Conservation (phyloP, 2,113 vertebrate genomes). For the Chitala chitala region DNA sequence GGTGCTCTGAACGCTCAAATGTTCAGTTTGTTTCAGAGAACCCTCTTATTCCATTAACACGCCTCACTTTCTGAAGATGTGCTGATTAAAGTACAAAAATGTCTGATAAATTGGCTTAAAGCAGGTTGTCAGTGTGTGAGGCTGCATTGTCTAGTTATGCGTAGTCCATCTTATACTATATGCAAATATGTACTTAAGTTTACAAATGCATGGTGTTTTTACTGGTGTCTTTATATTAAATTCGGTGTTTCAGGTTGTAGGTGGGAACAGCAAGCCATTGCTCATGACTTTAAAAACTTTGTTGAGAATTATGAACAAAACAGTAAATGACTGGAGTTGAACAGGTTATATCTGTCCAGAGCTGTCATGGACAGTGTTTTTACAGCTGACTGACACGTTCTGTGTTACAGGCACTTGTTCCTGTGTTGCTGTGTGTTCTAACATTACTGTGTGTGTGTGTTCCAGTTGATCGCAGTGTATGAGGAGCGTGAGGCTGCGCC, state of each 20-base stretch:
- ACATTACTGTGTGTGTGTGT: conserved; percentile 26
- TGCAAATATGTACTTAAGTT: not conserved
- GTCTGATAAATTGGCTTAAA: not conserved
- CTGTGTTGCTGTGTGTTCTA: no score
- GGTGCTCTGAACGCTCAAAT: not conserved
- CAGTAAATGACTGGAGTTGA: no score
- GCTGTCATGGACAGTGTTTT: no score
- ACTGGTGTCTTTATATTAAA: no score
- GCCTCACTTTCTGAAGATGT: not conserved
- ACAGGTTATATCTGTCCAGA: no score
- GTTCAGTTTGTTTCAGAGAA: not conserved
- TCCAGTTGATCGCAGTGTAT: conserved; percentile 88
- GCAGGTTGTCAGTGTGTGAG: not conserved
- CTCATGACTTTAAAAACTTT: no score
- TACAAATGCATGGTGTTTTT: not conserved
- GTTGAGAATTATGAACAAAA: no score
- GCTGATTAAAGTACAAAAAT: not conserved
- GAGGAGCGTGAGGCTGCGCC: conserved; percentile 81
- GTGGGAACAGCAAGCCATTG: no score
- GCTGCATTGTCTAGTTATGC: conserved; percentile 1
- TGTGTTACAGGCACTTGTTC: not conserved
- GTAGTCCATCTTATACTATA: not conserved
- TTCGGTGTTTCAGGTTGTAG: no score
- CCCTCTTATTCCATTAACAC: conserved; percentile 14
- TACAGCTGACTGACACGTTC: not conserved